These are phyloP conservation scores for Drosophila mayaguana DNA, from an alignment of 2,888 invertebrate species.

Conservation along the genomic window DNA sequence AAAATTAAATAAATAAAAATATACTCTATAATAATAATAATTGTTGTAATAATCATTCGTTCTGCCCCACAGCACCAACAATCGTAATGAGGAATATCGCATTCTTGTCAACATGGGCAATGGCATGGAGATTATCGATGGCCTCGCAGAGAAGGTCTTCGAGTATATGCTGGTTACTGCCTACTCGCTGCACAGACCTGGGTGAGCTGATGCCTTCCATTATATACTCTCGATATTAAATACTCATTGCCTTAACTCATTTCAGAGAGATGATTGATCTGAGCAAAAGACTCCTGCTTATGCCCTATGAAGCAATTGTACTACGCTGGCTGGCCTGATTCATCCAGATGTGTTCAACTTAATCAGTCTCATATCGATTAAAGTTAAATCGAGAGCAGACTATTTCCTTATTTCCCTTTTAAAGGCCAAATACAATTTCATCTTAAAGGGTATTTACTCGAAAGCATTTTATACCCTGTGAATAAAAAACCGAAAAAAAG, in stretches of 20 bases:
- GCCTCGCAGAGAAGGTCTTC: constrained; percentile 62
- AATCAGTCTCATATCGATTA: constrained; percentile 48
- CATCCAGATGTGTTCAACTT: background rate
- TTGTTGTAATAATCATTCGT: no score
- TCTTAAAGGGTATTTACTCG: constrained; percentile 21
- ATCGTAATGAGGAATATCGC: constrained; percentile 74
- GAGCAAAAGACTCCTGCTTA: constrained; percentile 56
- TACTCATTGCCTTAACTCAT: background rate
- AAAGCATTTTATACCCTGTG: constrained; percentile 2
- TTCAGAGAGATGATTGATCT: constrained; percentile 71
- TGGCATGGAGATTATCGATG: constrained; percentile 62
- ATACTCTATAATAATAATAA: no score
- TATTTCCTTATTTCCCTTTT: no score
- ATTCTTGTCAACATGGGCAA: constrained; percentile 80
- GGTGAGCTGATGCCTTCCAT: constrained; percentile 53
- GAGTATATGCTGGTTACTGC: constrained; percentile 74
- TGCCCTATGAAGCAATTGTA: constrained; percentile 80
- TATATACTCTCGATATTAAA: background rate
- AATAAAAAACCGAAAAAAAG: background rate
- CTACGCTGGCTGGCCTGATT: constrained; percentile 67
- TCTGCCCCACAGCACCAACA: constrained; percentile 55
- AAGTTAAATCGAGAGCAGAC: background rate
- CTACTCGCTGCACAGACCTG: constrained; percentile 67
- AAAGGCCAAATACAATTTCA: constrained; percentile 9
- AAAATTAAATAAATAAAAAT: no score